A percentile compares a stretch with the other conserved stretches of the same genome.
Evolutionary conservation across 2,797 vertebrate species (phyloP).

Genomic region (Pangasius krempfi): DNA sequence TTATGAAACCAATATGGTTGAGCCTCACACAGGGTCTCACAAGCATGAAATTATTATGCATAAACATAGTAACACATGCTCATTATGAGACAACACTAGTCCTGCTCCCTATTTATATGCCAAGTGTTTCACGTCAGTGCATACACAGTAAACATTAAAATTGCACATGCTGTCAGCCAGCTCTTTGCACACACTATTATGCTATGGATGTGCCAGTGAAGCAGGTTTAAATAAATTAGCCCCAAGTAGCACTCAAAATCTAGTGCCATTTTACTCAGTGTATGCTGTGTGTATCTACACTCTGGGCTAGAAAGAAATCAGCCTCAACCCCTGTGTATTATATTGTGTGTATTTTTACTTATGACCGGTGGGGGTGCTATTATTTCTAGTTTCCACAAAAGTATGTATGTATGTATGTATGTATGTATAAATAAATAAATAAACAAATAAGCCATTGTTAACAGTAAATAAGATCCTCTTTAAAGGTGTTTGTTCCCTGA

Average conservation of each 20-base stretch:
- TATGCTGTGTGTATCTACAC: neutral
- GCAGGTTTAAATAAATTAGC: neutral
- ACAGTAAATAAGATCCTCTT: neutral
- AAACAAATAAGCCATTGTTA: neutral
- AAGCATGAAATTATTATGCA: neutral
- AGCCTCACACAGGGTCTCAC: neutral
- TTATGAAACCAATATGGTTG: neutral
- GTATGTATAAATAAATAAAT: no score
- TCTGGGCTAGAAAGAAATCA: conserved; percentile 6
- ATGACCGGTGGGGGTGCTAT: neutral
- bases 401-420: neutral
- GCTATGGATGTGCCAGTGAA: neutral
- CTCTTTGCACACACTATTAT: neutral
- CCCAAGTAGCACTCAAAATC: neutral
- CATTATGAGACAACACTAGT: neutral
- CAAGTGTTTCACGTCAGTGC: neutral
- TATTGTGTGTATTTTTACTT: neutral
- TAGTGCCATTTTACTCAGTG: neutral
- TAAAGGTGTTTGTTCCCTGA: neutral
- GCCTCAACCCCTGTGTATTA: neutral
- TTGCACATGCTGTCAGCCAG: neutral
- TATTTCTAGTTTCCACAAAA: neutral
- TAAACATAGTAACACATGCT: neutral
- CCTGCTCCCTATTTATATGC: neutral
- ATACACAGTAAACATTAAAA: neutral